Evolutionary conservation across 2,888 invertebrate species (phyloP).

Genomic region (Auanema sp.): DNA sequence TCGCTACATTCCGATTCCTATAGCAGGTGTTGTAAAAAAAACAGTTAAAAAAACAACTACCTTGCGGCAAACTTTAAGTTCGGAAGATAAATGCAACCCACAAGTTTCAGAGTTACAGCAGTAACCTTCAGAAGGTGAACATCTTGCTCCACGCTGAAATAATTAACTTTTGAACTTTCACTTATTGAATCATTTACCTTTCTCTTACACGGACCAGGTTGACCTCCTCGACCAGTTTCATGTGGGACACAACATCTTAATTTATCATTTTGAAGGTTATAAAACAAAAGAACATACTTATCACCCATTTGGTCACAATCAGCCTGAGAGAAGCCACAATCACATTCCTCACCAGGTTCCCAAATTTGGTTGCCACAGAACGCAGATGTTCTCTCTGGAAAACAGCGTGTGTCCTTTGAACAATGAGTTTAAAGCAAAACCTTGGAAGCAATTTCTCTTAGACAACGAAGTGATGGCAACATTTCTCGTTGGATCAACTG

Average conservation of each 20-base stretch:
- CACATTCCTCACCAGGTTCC: slow-evolving; percentile 95
- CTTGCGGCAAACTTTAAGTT: slow-evolving; percentile 68
- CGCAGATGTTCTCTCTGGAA: slow-evolving; percentile 83
- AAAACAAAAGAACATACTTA: slow-evolving; percentile 22
- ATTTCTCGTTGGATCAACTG: slow-evolving; percentile 53
- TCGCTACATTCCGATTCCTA: slow-evolving; percentile 60
- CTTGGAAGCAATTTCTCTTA: slow-evolving; percentile 88
- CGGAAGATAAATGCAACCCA: slow-evolving; percentile 50
- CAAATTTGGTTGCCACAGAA: slow-evolving; percentile 99
- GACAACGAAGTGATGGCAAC: slow-evolving; percentile 68
- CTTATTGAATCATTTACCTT: slow-evolving; percentile 71
- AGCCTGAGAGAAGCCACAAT: slow-evolving; percentile 81
- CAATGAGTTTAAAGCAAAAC: slow-evolving; percentile 59
- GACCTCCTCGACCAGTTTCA: slow-evolving; percentile 44
- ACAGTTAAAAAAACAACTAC: slow-evolving; percentile 20
- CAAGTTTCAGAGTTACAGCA: slow-evolving; percentile 90
- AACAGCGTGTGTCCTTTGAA: neutral
- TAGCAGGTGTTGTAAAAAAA: no score
- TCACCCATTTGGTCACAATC: slow-evolving; percentile 76
- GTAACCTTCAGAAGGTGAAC: slow-evolving; percentile 87
- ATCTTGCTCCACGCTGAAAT: slow-evolving; percentile 39
- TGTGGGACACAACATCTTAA: slow-evolving; percentile 84
- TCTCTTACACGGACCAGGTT: slow-evolving; percentile 73
- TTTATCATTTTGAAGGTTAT: neutral
- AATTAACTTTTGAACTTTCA: neutral